These are phyloP conservation scores for Dicaeum eximium DNA, from an alignment of 2,113 vertebrate genomes.

Conservation along the genomic window DNA sequence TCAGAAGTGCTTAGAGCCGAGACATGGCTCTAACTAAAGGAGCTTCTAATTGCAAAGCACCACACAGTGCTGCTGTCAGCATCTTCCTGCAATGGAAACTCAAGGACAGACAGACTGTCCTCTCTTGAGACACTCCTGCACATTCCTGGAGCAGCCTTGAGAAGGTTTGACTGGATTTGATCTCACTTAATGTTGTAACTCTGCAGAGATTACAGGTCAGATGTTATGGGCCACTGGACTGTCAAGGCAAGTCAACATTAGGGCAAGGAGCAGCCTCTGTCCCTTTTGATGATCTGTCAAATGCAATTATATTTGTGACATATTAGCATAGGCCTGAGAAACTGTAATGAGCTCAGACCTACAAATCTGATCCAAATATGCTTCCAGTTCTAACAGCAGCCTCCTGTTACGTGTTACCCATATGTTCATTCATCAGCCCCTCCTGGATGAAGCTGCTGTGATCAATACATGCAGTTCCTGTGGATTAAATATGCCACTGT, in stretches of 20 bases:
- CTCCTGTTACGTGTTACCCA: not conserved
- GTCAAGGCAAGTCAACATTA: slow-evolving; percentile 25
- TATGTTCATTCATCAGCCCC: not conserved
- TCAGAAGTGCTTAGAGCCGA: not conserved
- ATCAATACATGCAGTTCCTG: not conserved
- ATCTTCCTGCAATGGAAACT: not conserved
- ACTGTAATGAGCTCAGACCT: not conserved
- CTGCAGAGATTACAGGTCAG: not conserved
- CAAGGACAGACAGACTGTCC: not conserved
- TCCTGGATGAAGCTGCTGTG: not conserved
- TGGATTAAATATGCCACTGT: not conserved
- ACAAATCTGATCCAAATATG: not conserved
- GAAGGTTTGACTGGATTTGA: not conserved
- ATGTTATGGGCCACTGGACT: slow-evolving; percentile 18
- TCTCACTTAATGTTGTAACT: not conserved
- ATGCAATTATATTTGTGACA: slow-evolving; percentile 17
- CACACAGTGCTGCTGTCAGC: not conserved
- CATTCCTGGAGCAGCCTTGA: not conserved
- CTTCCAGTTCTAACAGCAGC: not conserved
- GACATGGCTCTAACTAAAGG: not conserved
- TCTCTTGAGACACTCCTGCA: not conserved
- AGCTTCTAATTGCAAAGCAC: not conserved
- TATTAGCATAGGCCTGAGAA: not conserved
- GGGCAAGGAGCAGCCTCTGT: not conserved
- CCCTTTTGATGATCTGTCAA: slow-evolving; percentile 2